phyloP scores from a whole-genome alignment of 2,113 vertebrate species.

The Cyanoderma ruficeps region DNA sequence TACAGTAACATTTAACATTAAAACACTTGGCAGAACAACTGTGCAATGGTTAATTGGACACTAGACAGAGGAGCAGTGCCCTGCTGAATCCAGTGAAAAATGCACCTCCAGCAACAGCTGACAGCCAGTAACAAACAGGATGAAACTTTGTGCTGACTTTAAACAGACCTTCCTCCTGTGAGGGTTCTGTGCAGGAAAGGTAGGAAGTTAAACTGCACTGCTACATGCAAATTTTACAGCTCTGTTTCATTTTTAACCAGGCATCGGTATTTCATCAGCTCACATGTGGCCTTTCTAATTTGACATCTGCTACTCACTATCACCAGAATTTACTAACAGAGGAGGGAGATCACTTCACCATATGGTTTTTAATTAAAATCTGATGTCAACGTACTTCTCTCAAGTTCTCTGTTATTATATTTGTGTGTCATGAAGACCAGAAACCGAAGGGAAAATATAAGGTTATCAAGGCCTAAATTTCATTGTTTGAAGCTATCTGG shows the following conservation, averaged over 20 bases:
- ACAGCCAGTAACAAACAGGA: neutral
- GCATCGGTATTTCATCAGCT: neutral
- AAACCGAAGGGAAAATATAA: neutral
- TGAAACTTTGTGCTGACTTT: neutral
- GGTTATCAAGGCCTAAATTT: neutral
- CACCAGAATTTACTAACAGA: constrained; percentile 9
- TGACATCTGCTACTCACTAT: neutral
- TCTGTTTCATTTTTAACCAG: constrained; percentile 1
- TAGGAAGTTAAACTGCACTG: neutral
- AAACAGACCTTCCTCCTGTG: neutral
- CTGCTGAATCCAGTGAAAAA: neutral
- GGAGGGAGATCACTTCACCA: neutral
- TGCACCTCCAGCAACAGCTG: neutral
- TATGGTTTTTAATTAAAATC: neutral
- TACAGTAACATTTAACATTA: neutral
- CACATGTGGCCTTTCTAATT: neutral
- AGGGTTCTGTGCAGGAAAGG: neutral
- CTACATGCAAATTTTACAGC: neutral
- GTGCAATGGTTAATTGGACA: neutral
- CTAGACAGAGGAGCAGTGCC: neutral
- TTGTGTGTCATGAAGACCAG: neutral
- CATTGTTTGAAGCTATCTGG: neutral
- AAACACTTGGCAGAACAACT: neutral
- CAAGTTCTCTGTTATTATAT: neutral
- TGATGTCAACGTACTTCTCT: neutral